Evolutionary conservation across 2,888 invertebrate genomes (phyloP).

Genomic region (Lasioglossum morio): DNA sequence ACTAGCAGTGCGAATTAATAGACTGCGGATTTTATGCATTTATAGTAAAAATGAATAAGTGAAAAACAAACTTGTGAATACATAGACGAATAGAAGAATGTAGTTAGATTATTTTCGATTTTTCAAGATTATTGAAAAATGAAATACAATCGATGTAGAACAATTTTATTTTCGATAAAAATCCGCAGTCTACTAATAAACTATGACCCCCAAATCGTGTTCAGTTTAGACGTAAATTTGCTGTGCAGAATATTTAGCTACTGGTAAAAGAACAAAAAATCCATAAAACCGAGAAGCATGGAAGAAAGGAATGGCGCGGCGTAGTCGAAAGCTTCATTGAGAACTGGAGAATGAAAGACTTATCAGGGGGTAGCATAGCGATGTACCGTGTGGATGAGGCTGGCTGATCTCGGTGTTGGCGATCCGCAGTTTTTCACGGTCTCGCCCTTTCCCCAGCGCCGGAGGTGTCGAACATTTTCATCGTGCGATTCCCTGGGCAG

Average conservation of each 20-base stretch:
- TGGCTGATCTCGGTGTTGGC: neutral
- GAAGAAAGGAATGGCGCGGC: neutral
- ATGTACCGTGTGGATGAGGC: neutral
- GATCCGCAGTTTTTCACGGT: slow-evolving; percentile 1
- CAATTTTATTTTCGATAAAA: no score
- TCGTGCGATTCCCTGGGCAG: slow-evolving; percentile 22
- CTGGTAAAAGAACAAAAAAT: neutral
- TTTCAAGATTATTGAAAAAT: no score
- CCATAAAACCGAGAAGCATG: neutral
- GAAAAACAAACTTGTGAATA: no score
- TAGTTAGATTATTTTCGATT: no score
- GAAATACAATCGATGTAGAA: no score
- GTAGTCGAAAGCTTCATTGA: neutral
- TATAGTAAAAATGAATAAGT: no score
- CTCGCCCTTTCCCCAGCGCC: neutral
- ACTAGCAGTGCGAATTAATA: neutral
- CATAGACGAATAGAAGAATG: no score
- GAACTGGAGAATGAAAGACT: neutral
- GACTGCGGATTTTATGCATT: no score
- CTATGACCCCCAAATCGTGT: no score
- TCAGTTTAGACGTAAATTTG: neutral
- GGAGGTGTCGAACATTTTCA: slow-evolving; percentile 44
- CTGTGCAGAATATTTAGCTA: neutral
- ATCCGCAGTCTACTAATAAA: no score
- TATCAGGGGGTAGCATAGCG: neutral